Base-by-base conservation (phyloP, 1,140 invertebrate genomes). In the Bombus waltoni region DNA sequence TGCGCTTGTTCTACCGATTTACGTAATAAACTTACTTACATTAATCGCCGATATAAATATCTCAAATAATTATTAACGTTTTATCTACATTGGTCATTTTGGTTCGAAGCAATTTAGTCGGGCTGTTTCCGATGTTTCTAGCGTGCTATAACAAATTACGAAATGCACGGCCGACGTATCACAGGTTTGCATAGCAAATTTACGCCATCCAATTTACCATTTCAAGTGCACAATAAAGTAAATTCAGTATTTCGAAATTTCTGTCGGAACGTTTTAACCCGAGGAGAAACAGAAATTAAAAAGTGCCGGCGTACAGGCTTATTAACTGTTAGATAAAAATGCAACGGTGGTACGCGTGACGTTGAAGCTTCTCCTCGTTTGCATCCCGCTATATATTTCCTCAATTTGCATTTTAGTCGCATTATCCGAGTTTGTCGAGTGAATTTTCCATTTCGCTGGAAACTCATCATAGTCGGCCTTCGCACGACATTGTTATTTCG, bases 401-500 rank as follows among this genome's bases (percentile, higher is more conserved):
- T 65, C 62, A 28, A 78, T 78, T 78, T 78, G 76, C 59, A 78
- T 66, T 78, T 78, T 44, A 66, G 59, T 77, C 75, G 57, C 38
- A 44, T 66, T 65, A 65, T 65, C 18, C 76, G 59, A 65, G 38
- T 40, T n/a, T 44, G 40, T 78, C 76, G 38, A 65, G 76, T 35
- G 59, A 42, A 65, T 78, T 66, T 44, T 44, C 40, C 13, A 42
- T 78, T 77, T 59, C 75, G 57, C 38, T 10, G 38, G 28, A 57
- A 40, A n/a, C 75, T n/a, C 57, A 1, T 62, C 75, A 53, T 53
- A 38, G 18, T 42, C 32, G 15, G 2, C 22, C 9, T 15, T 25
- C 44, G 44, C 44, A 10, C 22, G 9, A 53, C 44, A n/a, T 74
- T 74, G 35, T 59, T 35, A 59, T 25, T 57, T 76, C 9, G 57